Base-by-base conservation (phyloP, 2,113 vertebrate species). In the Aspiorhynchus laticeps region DNA sequence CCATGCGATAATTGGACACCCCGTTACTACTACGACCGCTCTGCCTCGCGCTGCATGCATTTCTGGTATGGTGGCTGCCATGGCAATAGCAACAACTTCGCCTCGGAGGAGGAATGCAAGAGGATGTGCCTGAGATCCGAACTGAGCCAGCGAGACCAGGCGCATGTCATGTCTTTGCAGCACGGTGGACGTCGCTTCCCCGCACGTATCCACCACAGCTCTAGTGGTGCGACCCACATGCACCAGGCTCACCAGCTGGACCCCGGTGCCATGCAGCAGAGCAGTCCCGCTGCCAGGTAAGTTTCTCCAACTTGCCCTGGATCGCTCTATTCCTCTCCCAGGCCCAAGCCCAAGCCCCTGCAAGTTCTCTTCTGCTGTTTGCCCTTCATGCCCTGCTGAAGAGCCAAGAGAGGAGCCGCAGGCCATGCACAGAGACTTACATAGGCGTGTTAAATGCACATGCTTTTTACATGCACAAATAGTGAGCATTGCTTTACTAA, bases 31-130 rank as follows among this genome's bases (percentile, higher is more conserved):
- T 98, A 95, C 0, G 90, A 99, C 19, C 19, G 95, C n/a, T 88
- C 95, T 0, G 93, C 96, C 77, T 95, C 94, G 65, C 94, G 87
- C 85, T 99, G 98, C 80, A 93, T 94, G 84, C 96, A 97, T n/a
- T 99, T 99, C 92, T 99, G 98, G 98, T 99, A 96, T 0, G 98
- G 98, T 0, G 94, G 97, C 65, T 99, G 98, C 91, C 95, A 98
- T 0, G 98, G 98, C 87, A 99, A 99, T 46, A 94, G 88, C 90
- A 99, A 99, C 92, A 98, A 96, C 94, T 99, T 99, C 79, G 74
- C 90, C 73, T 95, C 95, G 0, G 94, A 95, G 87, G 95, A 95
- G 7, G 97, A 97, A 78, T 99, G 98, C 89, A 92, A 96, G 93
- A 90, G 76, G 85, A 87, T 19, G 0, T 99, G 98, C 91, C 91